phyloP scores from a whole-genome alignment of 1,140 invertebrate genomes.

The Copidosoma floridanum region DNA sequence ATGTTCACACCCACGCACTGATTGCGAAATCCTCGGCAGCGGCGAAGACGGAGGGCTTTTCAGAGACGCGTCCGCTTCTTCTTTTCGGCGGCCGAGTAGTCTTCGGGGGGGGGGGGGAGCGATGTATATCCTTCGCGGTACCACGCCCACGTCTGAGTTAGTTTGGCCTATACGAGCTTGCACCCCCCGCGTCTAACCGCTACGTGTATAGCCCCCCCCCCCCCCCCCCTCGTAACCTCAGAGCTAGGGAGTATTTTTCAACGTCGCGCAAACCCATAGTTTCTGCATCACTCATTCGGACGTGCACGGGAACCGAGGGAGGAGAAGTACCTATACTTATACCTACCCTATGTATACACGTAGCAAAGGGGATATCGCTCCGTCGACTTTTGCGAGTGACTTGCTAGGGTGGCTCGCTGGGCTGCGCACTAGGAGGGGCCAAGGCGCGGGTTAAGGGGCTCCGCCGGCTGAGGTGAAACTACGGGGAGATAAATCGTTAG shows the following conservation, averaged over 20 bases:
- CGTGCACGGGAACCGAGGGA: background rate
- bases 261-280: conserved; percentile 20
- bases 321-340: too few species aligned
- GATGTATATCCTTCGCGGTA: too few species aligned
- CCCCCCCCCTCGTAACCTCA: too few species aligned
- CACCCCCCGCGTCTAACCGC: conserved; percentile 2
- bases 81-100: too few species aligned
- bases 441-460: background rate
- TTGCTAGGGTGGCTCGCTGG: background rate
- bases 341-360: too few species aligned
- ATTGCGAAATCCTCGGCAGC: conserved; percentile 4
- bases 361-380: too few species aligned
- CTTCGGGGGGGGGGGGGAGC: too few species aligned
- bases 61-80: too few species aligned
- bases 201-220: too few species aligned
- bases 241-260: conserved; percentile 13
- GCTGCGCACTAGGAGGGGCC: conserved; percentile 4
- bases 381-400: conserved; percentile 20
- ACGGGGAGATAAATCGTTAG: conserved; percentile 19
- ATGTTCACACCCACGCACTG: background rate
- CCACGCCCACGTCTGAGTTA: conserved; percentile 2
- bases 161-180: background rate
- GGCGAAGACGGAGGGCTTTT: conserved; percentile 12
- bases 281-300: conserved; percentile 23
- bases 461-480: too few species aligned